Base-by-base conservation (phyloP, 1,140 invertebrate genomes). In the Dendrolimus punctatus region DNA sequence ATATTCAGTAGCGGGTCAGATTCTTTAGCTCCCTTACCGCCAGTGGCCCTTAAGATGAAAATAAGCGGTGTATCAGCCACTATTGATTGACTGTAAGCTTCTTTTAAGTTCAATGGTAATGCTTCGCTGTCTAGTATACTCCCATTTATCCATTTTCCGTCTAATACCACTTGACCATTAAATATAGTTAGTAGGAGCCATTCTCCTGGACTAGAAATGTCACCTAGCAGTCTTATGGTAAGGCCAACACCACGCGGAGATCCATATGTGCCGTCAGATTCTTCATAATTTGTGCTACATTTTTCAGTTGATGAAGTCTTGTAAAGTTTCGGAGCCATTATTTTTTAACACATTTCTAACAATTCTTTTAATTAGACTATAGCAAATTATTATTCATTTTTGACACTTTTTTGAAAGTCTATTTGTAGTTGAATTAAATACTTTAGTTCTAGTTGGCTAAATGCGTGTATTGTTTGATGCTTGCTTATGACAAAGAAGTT, bases 1-100 rank as follows among this genome's bases (percentile, higher is more conserved):
- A 52, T 6, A 60, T 74, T 72, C 3, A 72, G 45, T 8, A 86
- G 55, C n/a, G 80, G 80, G 55, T 86, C 83, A 5, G 62, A 59
- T 49, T 84, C 76, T 57, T 75, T 77, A n/a, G 60, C 6, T 7
- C 49, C 46, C 60, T 86, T 86, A 4, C 64, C 69, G 8, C 63
- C 66, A 53, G 51, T 7, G 36, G 49, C 37, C 36, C 79, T 74
- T 36, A 85, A 40, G 10, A 85, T 40, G 57, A 81, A 73, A 45
- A 80, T 56, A 43, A 85, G 50, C 40, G 82, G 82, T 5, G 54
- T 59, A 44, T 78, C 68, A 5, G 66, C 66, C 8, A 79, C 23
- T 6, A 76, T 41, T 5, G 50, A 46, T 53, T 75, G 73, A 62
- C 54, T 45, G 46, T 46, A 54, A 45, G 57, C 8, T 40, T 74